Conservation (phyloP, 2,888 invertebrate species). For the Luperina nickerlii region DNA sequence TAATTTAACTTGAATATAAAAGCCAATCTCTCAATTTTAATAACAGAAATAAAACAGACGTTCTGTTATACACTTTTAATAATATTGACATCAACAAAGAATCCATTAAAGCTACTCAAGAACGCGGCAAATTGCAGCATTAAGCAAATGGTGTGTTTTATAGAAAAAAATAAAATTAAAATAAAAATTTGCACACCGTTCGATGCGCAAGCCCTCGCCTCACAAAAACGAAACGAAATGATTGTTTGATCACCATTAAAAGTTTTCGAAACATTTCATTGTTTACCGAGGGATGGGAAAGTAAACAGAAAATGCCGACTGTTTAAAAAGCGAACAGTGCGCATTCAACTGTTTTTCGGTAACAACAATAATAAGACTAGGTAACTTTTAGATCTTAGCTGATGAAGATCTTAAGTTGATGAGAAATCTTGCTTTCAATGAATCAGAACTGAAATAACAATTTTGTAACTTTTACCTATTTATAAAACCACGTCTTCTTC, state of each 20-base stretch:
- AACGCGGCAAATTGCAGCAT: slow-evolving; percentile 73
- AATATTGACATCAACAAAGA: slow-evolving; percentile 43
- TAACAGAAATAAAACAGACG: slow-evolving; percentile 5
- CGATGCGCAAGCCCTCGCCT: slow-evolving; percentile 59
- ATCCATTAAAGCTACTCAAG: slow-evolving; percentile 66
- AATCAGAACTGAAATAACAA: slow-evolving; percentile 1
- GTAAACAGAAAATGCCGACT: slow-evolving; percentile 77
- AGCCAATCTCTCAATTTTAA: not conserved
- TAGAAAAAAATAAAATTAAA: slow-evolving; percentile 57
- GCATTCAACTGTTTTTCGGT: slow-evolving; percentile 64
- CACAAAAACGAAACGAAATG: slow-evolving; percentile 79
- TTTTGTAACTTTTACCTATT: slow-evolving; percentile 1
- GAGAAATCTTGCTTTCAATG: slow-evolving; percentile 50
- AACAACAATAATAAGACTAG: slow-evolving; percentile 60
- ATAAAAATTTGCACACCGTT: slow-evolving; percentile 73
- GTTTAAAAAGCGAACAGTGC: slow-evolving; percentile 65
- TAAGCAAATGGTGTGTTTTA: slow-evolving; percentile 76
- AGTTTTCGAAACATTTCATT: slow-evolving; percentile 84
- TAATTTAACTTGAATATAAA: not conserved
- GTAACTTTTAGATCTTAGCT: slow-evolving; percentile 58
- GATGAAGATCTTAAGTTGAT: slow-evolving; percentile 58
- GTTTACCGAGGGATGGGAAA: slow-evolving; percentile 74
- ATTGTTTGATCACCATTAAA: slow-evolving; percentile 88
- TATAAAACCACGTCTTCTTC: not conserved
- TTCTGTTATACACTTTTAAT: slow-evolving; percentile 24